These are phyloP conservation scores for Neogobius melanostomus DNA, from an alignment of 2,113 vertebrate genomes.

Conservation along the genomic window DNA sequence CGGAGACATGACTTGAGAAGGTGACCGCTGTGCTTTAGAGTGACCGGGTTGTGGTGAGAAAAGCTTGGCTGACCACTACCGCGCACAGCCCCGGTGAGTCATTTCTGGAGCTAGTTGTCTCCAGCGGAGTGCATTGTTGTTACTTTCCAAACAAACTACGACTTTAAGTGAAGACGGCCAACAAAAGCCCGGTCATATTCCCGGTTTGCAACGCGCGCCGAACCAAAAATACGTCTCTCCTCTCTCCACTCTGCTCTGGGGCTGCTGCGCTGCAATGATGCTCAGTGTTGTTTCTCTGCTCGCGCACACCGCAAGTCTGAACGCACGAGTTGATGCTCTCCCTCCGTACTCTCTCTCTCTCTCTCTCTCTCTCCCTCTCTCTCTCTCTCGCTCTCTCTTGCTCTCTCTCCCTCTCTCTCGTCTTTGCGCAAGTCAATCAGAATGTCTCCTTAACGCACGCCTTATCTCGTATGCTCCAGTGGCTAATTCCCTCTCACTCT, in stretches of 20 bases:
- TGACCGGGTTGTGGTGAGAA: constrained; percentile 32
- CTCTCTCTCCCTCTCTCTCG: neutral
- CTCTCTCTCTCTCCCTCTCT: too few species aligned
- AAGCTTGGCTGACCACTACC: constrained; percentile 15
- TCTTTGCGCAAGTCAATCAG: constrained; percentile 31
- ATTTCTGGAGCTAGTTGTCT: constrained; percentile 50
- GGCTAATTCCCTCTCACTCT: constrained; percentile 40
- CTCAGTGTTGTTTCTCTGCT: constrained; percentile 19
- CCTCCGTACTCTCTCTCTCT: neutral
- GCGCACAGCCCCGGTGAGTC: constrained; percentile 36
- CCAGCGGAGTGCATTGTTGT: constrained; percentile 36
- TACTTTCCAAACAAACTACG: constrained; percentile 58
- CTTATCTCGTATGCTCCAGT: constrained; percentile 57
- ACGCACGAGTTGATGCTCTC: neutral
- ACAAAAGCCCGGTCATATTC: neutral
- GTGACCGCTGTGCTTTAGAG: constrained; percentile 55
- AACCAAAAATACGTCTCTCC: constrained; percentile 33
- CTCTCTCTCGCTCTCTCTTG: too few species aligned
- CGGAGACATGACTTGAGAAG: constrained; percentile 58
- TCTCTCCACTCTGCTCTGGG: constrained; percentile 17
- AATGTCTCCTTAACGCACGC: constrained; percentile 34
- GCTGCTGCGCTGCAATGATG: constrained; percentile 24
- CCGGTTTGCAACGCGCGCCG: constrained; percentile 6
- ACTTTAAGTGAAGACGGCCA: constrained; percentile 8
- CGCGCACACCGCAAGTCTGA: constrained; percentile 14